Evolutionary conservation across 2,888 invertebrate genomes (phyloP).

Genomic region (Fissipunctia ypsillon): DNA sequence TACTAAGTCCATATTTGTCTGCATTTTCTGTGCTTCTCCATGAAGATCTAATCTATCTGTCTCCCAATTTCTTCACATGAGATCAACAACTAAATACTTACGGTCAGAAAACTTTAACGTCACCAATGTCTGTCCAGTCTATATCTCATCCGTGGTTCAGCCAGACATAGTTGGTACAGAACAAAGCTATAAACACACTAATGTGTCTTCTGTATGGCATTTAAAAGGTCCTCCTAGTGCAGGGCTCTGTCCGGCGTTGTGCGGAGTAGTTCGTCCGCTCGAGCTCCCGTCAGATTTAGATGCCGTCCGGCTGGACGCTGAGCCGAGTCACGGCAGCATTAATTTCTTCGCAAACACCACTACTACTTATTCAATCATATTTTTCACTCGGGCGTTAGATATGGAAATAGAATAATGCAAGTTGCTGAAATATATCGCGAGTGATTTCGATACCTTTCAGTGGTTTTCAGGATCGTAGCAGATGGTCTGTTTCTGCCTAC

Average conservation of each 20-base stretch:
- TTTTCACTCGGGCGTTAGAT: background rate
- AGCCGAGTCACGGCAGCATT: conserved; percentile 71
- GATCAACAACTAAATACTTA: background rate
- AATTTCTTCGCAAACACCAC: conserved; percentile 72
- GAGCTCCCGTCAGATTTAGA: conserved; percentile 70
- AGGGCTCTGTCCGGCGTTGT: conserved; percentile 10
- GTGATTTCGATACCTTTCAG: background rate
- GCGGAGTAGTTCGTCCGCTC: conserved; percentile 18
- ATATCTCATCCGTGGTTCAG: background rate
- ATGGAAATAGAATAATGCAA: background rate
- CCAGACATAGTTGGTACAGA: background rate
- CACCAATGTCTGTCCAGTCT: background rate
- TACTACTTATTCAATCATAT: conserved; percentile 61
- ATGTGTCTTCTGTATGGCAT: conserved; percentile 20
- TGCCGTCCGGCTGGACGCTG: conserved; percentile 61
- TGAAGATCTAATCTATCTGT: background rate
- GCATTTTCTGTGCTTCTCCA: background rate
- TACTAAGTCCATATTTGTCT: background rate
- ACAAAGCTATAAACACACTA: conserved; percentile 22
- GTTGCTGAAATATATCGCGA: background rate
- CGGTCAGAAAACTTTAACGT: background rate
- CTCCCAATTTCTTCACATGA: background rate
- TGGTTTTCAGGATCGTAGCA: too few species aligned
- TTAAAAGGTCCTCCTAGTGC: conserved; percentile 50
- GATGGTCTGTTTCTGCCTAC: too few species aligned